Evolutionary conservation across 2,888 invertebrate species (phyloP).

Genomic region (Eupelmus urozonus): DNA sequence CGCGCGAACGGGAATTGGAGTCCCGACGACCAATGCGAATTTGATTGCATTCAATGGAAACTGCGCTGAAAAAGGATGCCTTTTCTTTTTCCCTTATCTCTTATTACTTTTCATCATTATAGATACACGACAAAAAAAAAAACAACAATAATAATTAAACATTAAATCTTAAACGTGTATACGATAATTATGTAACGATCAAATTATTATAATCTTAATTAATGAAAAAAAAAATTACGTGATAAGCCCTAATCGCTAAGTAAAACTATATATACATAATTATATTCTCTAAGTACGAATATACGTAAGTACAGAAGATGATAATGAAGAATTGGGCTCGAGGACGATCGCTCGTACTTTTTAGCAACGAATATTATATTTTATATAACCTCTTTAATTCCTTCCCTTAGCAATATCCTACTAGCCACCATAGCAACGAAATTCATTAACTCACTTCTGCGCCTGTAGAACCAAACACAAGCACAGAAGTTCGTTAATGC

Average conservation of each 20-base stretch:
- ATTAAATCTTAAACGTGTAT: slow-evolving; percentile 65
- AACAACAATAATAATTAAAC: slow-evolving; percentile 48
- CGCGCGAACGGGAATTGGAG: slow-evolving; percentile 35
- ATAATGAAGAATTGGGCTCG: slow-evolving; percentile 75
- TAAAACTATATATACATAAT: slow-evolving; percentile 47
- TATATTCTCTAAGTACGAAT: slow-evolving; percentile 52
- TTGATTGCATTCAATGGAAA: slow-evolving; percentile 75
- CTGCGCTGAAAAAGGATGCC: slow-evolving; percentile 62
- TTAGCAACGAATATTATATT: slow-evolving; percentile 57
- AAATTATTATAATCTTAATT: slow-evolving; percentile 49
- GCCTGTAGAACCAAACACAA: neutral
- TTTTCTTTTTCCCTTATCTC: slow-evolving; percentile 17
- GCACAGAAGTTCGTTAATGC: slow-evolving; percentile 34
- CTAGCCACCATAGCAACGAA: neutral
- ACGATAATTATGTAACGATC: slow-evolving; percentile 66
- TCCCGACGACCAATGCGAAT: slow-evolving; percentile 57
- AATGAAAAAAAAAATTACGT: slow-evolving; percentile 50
- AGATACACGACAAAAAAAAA: slow-evolving; percentile 54
- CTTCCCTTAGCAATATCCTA: no score
- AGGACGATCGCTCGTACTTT: slow-evolving; percentile 72
- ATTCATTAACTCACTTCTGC: slow-evolving; percentile 33
- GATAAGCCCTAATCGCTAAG: slow-evolving; percentile 60
- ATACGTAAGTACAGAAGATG: slow-evolving; percentile 50
- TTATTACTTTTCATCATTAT: slow-evolving; percentile 27
- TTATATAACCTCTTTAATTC: slow-evolving; percentile 9